Percentiles rank a stretch among this genome's conserved stretches.
Conservation (phyloP, 2,113 vertebrate genomes). For the Chiloscyllium plagiosum region DNA sequence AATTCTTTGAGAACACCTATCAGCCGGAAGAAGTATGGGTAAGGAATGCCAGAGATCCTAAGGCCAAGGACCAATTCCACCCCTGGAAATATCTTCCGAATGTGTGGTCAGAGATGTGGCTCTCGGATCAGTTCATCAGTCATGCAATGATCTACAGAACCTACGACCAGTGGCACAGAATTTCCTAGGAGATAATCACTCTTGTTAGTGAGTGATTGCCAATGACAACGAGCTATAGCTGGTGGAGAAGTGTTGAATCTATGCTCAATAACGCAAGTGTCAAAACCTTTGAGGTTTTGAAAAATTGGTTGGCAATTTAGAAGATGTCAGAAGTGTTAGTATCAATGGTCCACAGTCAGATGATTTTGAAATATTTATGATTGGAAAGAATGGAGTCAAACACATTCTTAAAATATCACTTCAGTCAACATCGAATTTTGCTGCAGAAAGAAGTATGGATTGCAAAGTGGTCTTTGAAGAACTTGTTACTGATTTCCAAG, state of each 20-base stretch:
- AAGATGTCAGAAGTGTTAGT: neutral
- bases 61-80: too few relatives aligned
- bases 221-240: neutral
- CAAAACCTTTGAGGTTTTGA: neutral
- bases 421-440: neutral
- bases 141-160: too few relatives aligned
- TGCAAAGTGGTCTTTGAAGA: neutral
- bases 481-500: neutral
- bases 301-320: neutral
- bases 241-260: neutral
- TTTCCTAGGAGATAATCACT: too few relatives aligned
- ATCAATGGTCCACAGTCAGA: neutral
- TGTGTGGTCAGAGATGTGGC: too few relatives aligned
- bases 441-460: neutral
- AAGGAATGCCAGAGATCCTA: too few relatives aligned
- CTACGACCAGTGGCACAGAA: too few relatives aligned
- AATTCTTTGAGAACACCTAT: too few relatives aligned
- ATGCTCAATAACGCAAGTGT: neutral
- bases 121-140: too few relatives aligned
- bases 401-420: neutral
- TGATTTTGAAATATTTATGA: neutral
- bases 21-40: too few relatives aligned
- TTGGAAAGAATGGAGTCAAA: neutral
- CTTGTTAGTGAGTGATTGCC: too few relatives aligned
- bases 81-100: too few relatives aligned